Evolutionary conservation across 1,140 invertebrate genomes (phyloP).

Genomic region (Lamellibrachia luymesi): DNA sequence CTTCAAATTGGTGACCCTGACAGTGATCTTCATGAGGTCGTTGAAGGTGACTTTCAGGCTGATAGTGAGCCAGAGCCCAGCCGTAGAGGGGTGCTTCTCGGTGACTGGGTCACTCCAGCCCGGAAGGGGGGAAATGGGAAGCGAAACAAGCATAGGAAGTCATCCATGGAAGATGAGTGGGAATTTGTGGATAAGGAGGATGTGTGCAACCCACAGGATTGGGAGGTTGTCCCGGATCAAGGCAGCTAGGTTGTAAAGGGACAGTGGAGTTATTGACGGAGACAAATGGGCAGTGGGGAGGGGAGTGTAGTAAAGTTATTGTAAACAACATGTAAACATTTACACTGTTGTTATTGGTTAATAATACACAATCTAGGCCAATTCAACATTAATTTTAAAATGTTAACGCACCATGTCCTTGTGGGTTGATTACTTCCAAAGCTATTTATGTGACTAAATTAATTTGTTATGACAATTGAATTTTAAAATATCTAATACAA

Average conservation of each 20-base stretch:
- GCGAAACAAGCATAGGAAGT: neutral
- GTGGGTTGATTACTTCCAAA: neutral
- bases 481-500: no score
- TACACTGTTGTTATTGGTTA: neutral
- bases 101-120: neutral
- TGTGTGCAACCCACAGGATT: neutral
- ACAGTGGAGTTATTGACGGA: neutral
- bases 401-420: neutral
- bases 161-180: neutral
- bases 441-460: neutral
- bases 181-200: neutral
- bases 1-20: neutral
- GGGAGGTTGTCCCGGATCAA: neutral
- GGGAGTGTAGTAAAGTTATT: neutral
- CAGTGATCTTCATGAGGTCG: neutral
- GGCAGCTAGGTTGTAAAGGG: neutral
- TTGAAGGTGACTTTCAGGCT: neutral
- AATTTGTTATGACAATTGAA: neutral
- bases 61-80: neutral
- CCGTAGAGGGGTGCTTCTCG: neutral
- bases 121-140: neutral
- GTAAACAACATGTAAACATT: neutral
- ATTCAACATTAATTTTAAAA: neutral
- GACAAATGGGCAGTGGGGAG: neutral
- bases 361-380: neutral